Conservation (phyloP, 2,888 invertebrate genomes). For the Hirtodrosophila confusa region DNA sequence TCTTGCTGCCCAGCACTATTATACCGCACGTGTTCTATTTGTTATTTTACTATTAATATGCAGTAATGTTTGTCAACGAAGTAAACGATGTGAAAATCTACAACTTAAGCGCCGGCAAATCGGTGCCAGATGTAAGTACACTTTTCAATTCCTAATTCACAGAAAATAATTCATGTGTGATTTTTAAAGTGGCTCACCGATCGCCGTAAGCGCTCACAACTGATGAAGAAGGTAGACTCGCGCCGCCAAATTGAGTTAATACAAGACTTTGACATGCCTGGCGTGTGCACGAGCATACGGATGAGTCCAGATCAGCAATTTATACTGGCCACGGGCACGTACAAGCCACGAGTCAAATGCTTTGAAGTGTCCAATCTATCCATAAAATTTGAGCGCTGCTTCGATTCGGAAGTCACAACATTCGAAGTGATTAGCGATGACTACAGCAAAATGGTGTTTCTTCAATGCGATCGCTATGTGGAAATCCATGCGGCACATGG, state of each 20-base stretch:
- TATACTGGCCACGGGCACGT: conserved; percentile 96
- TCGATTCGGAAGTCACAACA: conserved; percentile 98
- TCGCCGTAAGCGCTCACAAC: conserved; percentile 90
- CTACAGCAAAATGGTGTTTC: conserved; percentile 94
- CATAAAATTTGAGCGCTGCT: conserved; percentile 98
- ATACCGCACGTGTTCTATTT: conserved; percentile 57
- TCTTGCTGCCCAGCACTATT: conserved; percentile 9
- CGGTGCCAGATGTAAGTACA: conserved; percentile 95
- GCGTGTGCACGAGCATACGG: conserved; percentile 92
- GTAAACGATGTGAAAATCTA: conserved; percentile 99
- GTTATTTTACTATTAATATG: conserved; percentile 49
- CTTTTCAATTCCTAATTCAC: accelerated
- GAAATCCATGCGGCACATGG: conserved; percentile 98
- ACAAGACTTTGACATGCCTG: conserved; percentile 99
- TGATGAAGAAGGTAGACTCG: conserved; percentile 95
- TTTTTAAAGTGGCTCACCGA: conserved; percentile 92
- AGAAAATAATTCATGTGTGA: background rate
- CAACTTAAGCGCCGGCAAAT: conserved; percentile 98
- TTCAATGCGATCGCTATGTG: conserved; percentile 94
- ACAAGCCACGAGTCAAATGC: conserved; percentile 98
- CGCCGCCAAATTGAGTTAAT: conserved; percentile 96
- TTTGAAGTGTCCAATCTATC: conserved; percentile 98
- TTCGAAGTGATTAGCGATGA: conserved; percentile 97
- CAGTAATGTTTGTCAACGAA: conserved; percentile 94
- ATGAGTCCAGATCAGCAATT: conserved; percentile 96